Evolutionary conservation across 2,113 vertebrate genomes (phyloP), one percentile per base, ranked within the genome.

Genomic region (Podilymbus podiceps): DNA sequence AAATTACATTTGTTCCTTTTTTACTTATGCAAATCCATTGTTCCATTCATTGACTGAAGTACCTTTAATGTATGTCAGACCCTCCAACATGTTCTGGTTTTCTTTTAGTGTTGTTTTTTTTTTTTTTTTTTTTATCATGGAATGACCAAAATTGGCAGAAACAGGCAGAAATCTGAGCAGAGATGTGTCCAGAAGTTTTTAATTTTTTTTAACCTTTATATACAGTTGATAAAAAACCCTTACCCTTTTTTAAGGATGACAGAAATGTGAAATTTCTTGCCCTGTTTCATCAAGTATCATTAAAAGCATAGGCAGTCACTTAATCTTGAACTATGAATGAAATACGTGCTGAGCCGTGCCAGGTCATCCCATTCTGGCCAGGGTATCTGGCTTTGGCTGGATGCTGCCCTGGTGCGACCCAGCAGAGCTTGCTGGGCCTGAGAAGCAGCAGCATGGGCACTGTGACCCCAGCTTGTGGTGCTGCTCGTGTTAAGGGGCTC

Each of bases 381-480:
- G 33, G 64, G 2, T 38, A 11, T 8, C 27, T 12, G 2, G 27
- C 27, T 31, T 2, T 17, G 38, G 60, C 50, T 55, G 56, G 46
- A 18, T 28, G 7, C 50, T 74, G 49, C n/a, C 17, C 63, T 8
- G 33, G 7, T 31, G 55, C 42, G 10, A 9, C 23, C 13, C 30
- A 33, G 23, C 4, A 2, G 31, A 19, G 21, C 24, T 50, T 4
- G 6, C 49, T 0, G 2, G 21, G 33, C 62, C 15, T 3, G 55
- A 38, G 35, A 19, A 47, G 69, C 18, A 33, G 46, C 62, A 68
- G 88, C 12, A 20, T 23, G 11, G 71, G 33, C 46, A 25, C 44
- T 0, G 0, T 12, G 20, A 50, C 24, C 17, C 15, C 6, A 17
- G 1, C 46, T 6, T 12, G 21, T 6, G 8, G 35, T 3, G 11